Conservation (phyloP, 2,797 vertebrate species). For the Poeciliopsis presidionis region DNA sequence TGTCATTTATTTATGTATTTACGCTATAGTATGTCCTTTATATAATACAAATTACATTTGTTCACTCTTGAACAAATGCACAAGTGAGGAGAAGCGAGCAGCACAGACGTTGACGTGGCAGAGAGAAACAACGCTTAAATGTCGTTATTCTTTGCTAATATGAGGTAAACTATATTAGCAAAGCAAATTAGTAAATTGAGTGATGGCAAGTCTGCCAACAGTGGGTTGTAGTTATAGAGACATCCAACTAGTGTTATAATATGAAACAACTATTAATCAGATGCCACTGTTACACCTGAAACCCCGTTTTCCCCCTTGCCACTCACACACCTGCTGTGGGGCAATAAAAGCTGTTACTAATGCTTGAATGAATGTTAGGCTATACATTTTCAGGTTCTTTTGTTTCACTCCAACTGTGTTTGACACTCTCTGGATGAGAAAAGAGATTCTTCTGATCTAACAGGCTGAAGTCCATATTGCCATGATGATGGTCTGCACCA, state of each 20-base stretch:
- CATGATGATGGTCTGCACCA: constrained; percentile 9
- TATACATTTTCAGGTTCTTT: neutral
- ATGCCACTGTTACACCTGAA: no score
- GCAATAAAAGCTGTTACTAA: no score
- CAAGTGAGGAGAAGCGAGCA: no score
- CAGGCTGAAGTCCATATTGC: constrained; percentile 14
- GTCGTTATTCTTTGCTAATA: neutral
- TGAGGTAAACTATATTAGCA: no score
- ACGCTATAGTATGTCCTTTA: neutral
- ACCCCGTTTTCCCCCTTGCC: no score
- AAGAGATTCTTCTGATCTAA: constrained; percentile 6
- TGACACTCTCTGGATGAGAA: neutral
- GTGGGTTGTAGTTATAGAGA: neutral
- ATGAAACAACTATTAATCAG: neutral
- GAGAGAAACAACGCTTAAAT: neutral
- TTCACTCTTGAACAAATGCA: no score
- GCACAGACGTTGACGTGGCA: neutral
- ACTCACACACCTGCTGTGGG: no score
- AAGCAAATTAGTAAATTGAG: no score
- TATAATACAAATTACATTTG: no score
- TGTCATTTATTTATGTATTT: neutral
- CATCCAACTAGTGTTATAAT: neutral
- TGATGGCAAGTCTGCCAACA: neutral
- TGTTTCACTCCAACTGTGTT: neutral
- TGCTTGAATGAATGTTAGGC: neutral